These are phyloP conservation scores for Mus pahari DNA, from an alignment of 2,113 vertebrate genomes.

Conservation along the genomic window DNA sequence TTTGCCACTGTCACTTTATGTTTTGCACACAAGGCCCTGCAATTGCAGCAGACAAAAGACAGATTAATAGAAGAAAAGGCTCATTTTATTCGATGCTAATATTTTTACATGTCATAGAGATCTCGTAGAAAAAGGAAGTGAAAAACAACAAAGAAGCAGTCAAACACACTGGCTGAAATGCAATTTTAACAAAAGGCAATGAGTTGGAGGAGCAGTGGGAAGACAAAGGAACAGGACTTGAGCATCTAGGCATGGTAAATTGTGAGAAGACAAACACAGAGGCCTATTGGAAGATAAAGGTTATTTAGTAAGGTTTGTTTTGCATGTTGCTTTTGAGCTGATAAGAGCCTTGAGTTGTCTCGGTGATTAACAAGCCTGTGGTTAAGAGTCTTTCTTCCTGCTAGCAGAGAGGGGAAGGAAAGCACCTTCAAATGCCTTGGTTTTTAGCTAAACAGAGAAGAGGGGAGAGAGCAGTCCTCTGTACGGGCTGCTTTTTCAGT, in stretches of 20 bases:
- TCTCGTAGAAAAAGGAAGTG: slow-evolving; percentile 52
- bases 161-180: not conserved
- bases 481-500: slow-evolving; percentile 21
- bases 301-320: slow-evolving; percentile 62
- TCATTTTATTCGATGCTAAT: slow-evolving; percentile 51
- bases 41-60: slow-evolving; percentile 62
- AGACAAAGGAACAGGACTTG: not conserved
- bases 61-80: slow-evolving; percentile 34
- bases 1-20: slow-evolving; percentile 5
- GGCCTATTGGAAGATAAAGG: slow-evolving; percentile 37
- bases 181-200: slow-evolving; percentile 42
- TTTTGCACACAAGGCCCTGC: not conserved
- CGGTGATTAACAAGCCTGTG: not conserved
- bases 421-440: not conserved
- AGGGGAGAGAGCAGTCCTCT: not conserved
- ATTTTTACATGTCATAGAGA: slow-evolving; percentile 7
- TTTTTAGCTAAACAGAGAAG: slow-evolving; percentile 14
- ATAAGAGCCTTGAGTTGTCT: slow-evolving; percentile 32
- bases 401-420: not conserved
- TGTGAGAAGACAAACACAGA: slow-evolving; percentile 38
- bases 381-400: slow-evolving; percentile 1
- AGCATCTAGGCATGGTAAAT: not conserved
- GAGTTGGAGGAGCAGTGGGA: slow-evolving; percentile 31
- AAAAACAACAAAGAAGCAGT: slow-evolving; percentile 17
- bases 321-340: slow-evolving; percentile 5